Percentiles rank a stretch among this genome's conserved stretches.
Evolutionary conservation across 2,113 vertebrate species (phyloP).

Genomic region (Podocnemis expansa): DNA sequence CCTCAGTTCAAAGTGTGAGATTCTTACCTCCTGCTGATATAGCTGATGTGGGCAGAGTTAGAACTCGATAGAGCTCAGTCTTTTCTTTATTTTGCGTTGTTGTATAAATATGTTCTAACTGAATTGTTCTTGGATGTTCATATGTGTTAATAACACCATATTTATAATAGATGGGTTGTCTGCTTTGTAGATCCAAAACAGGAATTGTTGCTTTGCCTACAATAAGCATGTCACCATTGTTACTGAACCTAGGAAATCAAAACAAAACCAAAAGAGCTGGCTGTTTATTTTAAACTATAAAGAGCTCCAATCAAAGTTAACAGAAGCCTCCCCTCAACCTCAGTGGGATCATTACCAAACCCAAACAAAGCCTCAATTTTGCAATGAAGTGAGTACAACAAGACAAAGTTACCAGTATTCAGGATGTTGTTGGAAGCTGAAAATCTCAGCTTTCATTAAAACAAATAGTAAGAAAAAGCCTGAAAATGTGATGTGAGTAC

Average conservation of each 20-base stretch:
- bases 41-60: neutral
- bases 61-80: neutral
- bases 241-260: neutral
- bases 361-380: too few relatives aligned
- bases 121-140: fast-evolving
- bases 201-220: neutral
- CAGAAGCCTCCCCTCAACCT: too few relatives aligned
- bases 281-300: neutral
- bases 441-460: too few relatives aligned
- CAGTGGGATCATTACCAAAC: too few relatives aligned
- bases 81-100: neutral
- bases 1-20: neutral
- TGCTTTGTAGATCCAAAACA: neutral
- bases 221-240: neutral
- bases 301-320: neutral
- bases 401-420: too few relatives aligned
- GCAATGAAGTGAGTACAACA: too few relatives aligned
- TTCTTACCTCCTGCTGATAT: neutral
- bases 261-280: neutral
- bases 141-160: neutral
- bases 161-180: neutral
- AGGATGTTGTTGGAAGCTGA: too few relatives aligned
- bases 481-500: too few relatives aligned
- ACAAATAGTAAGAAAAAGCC: too few relatives aligned
- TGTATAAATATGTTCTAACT: neutral